These are phyloP conservation scores for Chamaea fasciata DNA, from an alignment of 2,113 vertebrate genomes.

Conservation along the genomic window DNA sequence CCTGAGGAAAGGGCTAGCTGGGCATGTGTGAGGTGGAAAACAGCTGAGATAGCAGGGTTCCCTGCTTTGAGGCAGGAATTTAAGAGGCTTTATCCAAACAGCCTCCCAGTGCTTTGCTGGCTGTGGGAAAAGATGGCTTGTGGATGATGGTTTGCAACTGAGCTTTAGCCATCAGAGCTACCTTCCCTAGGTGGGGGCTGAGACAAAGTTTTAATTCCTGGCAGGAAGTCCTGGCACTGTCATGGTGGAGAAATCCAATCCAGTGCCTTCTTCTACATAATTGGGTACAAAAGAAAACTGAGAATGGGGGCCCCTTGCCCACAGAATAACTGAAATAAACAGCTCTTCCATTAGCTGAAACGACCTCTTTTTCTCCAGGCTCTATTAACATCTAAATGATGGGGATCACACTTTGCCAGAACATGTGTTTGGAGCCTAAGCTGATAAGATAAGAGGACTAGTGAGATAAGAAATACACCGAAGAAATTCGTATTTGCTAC, in stretches of 20 bases:
- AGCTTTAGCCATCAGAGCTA: not conserved
- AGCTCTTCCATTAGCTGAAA: not conserved
- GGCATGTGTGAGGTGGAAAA: accelerated
- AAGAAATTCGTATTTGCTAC: not conserved
- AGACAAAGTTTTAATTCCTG: not conserved
- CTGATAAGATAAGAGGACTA: not conserved
- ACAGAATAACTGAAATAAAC: not conserved
- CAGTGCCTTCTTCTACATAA: not conserved
- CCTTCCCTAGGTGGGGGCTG: accelerated
- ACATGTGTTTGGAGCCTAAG: not conserved
- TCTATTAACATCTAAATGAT: not conserved
- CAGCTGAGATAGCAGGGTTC: not conserved
- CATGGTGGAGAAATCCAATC: not conserved
- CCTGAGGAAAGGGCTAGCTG: not conserved
- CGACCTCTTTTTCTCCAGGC: not conserved
- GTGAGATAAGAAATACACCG: not conserved
- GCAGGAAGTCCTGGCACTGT: not conserved
- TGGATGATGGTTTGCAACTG: not conserved
- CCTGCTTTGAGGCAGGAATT: not conserved
- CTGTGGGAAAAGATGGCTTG: not conserved
- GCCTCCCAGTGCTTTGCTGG: not conserved
- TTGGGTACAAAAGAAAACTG: not conserved
- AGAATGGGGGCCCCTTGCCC: not conserved
- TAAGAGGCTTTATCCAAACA: not conserved
- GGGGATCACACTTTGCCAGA: not conserved